Evolutionary conservation across 2,797 vertebrate genomes (phyloP).

Genomic region (Pagetopsis macropterus): DNA sequence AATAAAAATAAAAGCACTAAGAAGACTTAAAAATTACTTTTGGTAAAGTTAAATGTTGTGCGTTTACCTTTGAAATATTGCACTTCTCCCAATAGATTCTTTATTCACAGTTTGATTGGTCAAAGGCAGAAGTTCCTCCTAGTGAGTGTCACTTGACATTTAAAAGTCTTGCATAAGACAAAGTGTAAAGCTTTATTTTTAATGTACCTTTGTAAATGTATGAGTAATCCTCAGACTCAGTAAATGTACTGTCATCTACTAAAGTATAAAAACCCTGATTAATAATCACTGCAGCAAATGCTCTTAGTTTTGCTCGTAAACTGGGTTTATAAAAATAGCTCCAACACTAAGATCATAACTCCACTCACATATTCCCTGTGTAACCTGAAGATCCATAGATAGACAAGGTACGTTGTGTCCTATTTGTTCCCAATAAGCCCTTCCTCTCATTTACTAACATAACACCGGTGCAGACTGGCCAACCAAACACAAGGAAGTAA

Average conservation of each 20-base stretch:
- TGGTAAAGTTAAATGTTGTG: constrained; percentile 59
- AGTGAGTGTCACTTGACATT: constrained; percentile 48
- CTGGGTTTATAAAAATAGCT: constrained; percentile 4
- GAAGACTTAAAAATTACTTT: constrained; percentile 35
- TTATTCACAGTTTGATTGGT: constrained; percentile 82
- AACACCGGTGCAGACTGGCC: constrained; percentile 56
- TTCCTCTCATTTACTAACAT: constrained; percentile 54
- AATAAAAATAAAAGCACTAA: constrained; percentile 14
- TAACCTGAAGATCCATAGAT: constrained; percentile 43
- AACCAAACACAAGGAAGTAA: constrained; percentile 49
- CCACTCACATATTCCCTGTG: constrained; percentile 34
- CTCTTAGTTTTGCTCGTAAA: constrained; percentile 11
- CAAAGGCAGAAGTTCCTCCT: constrained; percentile 59
- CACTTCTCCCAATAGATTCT: constrained; percentile 70
- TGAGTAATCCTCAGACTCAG: constrained; percentile 19
- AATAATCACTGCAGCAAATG: constrained; percentile 25
- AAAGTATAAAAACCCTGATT: constrained; percentile 26
- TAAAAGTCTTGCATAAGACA: constrained; percentile 42
- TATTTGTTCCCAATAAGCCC: constrained; percentile 35
- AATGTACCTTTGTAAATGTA: constrained; percentile 23
- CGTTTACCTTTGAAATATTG: constrained; percentile 75
- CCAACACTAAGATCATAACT: not conserved
- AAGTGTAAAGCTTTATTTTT: constrained; percentile 59
- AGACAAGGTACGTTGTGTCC: constrained; percentile 21
- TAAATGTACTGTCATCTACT: constrained; percentile 13